Conservation (phyloP, 2,797 vertebrate species). For the Acrocephalus scirpaceus region DNA sequence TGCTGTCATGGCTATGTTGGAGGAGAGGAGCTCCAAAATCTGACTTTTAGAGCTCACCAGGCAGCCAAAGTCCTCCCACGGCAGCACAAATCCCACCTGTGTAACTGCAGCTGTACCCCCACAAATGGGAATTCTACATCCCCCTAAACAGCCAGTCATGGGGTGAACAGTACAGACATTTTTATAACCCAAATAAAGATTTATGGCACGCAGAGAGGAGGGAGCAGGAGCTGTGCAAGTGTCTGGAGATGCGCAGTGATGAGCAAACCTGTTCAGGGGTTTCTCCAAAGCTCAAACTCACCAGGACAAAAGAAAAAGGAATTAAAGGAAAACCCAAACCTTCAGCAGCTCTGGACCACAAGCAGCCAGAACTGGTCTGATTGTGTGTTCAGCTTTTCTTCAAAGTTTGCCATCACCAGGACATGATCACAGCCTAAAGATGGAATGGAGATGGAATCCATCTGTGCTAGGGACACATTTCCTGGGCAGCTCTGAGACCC, state of each 20-base stretch:
- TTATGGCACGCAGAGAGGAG: background rate
- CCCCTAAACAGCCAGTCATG: background rate
- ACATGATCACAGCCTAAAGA: background rate
- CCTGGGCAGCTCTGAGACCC: background rate
- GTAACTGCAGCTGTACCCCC: background rate
- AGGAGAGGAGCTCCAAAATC: background rate
- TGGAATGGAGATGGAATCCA: background rate
- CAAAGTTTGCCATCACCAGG: background rate
- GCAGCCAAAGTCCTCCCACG: background rate
- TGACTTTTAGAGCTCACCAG: background rate
- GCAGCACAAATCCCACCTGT: background rate
- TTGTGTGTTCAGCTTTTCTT: background rate
- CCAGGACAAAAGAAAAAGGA: background rate
- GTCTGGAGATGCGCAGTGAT: background rate
- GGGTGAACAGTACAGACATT: background rate
- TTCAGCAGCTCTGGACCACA: background rate
- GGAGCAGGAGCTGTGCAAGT: background rate
- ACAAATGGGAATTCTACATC: background rate
- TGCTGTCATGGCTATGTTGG: background rate
- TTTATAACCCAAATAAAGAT: background rate
- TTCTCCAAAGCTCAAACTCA: background rate
- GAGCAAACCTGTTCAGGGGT: background rate
- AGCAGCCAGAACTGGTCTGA: background rate
- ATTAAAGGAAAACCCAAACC: background rate
- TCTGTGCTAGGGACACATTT: rapidly evolving